phyloP scores from a whole-genome alignment of 2,888 invertebrate species.

The Parelbella ahira region DNA sequence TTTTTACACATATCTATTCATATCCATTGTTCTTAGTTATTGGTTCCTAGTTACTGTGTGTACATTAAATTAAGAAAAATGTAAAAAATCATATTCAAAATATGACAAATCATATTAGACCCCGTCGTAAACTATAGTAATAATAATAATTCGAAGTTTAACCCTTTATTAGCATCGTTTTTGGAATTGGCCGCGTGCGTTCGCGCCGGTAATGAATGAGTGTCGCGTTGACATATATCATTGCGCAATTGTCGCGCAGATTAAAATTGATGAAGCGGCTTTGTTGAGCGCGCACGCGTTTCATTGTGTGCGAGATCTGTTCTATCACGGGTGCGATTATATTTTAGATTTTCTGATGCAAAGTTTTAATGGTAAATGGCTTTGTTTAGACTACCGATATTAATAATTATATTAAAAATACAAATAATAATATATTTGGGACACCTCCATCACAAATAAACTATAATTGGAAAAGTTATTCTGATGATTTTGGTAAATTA shows the following conservation, averaged over 20 bases:
- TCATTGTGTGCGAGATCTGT: constrained; percentile 50
- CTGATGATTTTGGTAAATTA: no score
- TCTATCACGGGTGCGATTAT: constrained; percentile 56
- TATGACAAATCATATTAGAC: constrained; percentile 46
- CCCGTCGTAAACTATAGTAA: constrained; percentile 50
- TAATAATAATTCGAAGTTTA: constrained; percentile 54
- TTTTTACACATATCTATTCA: no score
- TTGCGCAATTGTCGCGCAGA: constrained; percentile 77
- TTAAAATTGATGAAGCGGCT: constrained; percentile 80
- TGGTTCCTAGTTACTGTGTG: no score
- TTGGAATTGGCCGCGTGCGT: constrained; percentile 59
- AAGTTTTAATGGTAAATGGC: constrained; percentile 8
- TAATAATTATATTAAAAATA: no score
- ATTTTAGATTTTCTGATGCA: constrained; percentile 36
- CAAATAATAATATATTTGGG: constrained; percentile 12
- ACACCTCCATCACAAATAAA: no score
- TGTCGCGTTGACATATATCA: constrained; percentile 77
- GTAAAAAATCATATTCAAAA: no score
- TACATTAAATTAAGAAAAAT: no score
- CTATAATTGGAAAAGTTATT: no score
- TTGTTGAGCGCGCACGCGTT: constrained; percentile 55
- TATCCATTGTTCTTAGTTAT: no score
- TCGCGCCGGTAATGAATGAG: constrained; percentile 71
- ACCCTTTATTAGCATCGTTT: constrained; percentile 74
- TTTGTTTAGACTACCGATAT: constrained; percentile 15